Percentiles rank a stretch among this genome's conserved stretches.
Conservation (phyloP, 2,888 invertebrate species). For the Aspidapion aeneum region DNA sequence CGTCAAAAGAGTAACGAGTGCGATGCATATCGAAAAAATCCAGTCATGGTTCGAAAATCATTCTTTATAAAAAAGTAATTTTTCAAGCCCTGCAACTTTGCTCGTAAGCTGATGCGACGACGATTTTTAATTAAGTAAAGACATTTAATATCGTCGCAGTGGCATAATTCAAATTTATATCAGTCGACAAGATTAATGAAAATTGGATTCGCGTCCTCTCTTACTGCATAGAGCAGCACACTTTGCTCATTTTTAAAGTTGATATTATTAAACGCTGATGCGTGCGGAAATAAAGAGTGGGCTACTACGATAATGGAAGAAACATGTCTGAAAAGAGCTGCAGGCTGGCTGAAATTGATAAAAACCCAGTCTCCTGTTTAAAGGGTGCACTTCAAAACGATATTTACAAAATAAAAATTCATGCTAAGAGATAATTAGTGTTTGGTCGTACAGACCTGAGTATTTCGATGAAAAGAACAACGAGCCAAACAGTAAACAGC, state of each 20-base stretch:
- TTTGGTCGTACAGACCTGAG: too few relatives aligned
- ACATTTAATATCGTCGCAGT: constrained; percentile 24
- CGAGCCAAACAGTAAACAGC: too few relatives aligned
- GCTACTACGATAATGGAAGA: neutral
- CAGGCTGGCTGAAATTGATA: too few relatives aligned
- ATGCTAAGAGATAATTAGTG: too few relatives aligned
- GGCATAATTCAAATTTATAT: constrained; percentile 27
- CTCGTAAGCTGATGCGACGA: neutral
- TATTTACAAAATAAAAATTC: too few relatives aligned
- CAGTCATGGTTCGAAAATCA: constrained; percentile 9
- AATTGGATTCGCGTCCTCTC: constrained; percentile 28
- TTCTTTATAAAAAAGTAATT: constrained; percentile 24
- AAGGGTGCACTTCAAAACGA: too few relatives aligned
- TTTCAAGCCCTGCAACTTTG: constrained; percentile 13
- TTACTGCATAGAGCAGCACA: too few relatives aligned
- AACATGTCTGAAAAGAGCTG: too few relatives aligned
- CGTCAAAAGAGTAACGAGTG: neutral
- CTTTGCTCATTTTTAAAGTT: constrained; percentile 27
- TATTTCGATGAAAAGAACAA: too few relatives aligned
- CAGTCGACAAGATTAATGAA: constrained; percentile 28
- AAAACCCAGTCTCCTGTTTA: too few relatives aligned
- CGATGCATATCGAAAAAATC: neutral
- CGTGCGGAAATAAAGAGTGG: constrained; percentile 21
- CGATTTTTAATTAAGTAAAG: constrained; percentile 26
- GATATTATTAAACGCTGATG: constrained; percentile 28